Evolutionary conservation across 2,888 invertebrate species (phyloP).

Genomic region (Calephelis perditalis): DNA sequence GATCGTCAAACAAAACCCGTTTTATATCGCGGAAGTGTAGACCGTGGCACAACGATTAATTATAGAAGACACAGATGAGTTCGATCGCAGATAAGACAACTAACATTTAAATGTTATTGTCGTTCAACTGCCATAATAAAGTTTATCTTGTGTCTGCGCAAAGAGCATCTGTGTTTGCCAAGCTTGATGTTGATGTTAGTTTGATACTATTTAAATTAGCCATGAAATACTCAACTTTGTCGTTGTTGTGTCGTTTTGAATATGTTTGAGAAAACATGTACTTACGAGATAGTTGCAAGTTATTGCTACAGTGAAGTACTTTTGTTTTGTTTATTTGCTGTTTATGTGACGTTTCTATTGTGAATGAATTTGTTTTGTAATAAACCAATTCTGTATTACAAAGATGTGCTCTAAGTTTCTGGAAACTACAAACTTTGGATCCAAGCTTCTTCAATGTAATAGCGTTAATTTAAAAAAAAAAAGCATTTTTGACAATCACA

Average conservation of each 20-base stretch:
- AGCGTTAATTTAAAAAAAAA: too few relatives aligned
- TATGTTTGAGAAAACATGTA: conserved; percentile 8
- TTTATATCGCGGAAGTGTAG: conserved; percentile 49
- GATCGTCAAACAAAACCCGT: conserved; percentile 43
- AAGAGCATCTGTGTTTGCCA: conserved; percentile 33
- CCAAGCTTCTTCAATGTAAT: too few relatives aligned
- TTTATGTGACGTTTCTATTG: too few relatives aligned
- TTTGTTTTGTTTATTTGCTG: too few relatives aligned
- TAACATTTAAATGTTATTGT: conserved; percentile 35
- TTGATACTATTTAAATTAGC: conserved; percentile 27
- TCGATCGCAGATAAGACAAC: conserved; percentile 35
- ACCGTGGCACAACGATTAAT: conserved; percentile 49
- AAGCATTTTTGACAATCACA: too few relatives aligned
- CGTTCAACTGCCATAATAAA: conserved; percentile 31
- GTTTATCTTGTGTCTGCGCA: conserved; percentile 30
- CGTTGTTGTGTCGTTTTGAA: conserved; percentile 18
- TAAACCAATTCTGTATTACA: too few relatives aligned
- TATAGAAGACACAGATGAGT: conserved; percentile 45
- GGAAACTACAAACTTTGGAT: too few relatives aligned
- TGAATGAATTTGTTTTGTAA: too few relatives aligned
- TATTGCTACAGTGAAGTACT: too few relatives aligned
- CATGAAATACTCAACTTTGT: conserved; percentile 26
- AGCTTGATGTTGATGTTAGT: conserved; percentile 21
- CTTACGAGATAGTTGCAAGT: background rate
- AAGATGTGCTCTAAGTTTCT: too few relatives aligned